Evolutionary conservation across 2,888 invertebrate species (phyloP), one percentile per base, ranked within the genome.

Genomic region (Quadriops clusia): DNA sequence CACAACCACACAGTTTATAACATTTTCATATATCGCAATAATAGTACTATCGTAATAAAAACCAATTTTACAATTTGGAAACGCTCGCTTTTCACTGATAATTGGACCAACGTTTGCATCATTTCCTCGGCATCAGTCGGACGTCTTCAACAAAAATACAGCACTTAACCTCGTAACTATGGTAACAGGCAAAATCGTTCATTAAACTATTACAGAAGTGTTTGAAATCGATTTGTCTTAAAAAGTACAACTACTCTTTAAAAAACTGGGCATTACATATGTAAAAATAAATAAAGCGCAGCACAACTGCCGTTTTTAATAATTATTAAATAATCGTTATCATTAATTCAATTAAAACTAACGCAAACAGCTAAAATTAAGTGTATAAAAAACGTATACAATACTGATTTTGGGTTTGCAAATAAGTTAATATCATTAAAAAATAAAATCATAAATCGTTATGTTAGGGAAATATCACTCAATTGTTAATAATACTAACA

Each of bases 401-500:
- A 60, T 60, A 60, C 60, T 60, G 60, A 57, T 58, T 56, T 54
- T 51, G 49, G 47, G 45, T 50, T 45, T 41, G 38, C 45, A 44
- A 54, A 53, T 47, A 50, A 54, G 51, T 53, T 54, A 51, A 48
- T 47, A 39, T 33, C 32, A 40, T n/a, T n/a, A 38, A 40, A 39
- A 35, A 40, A 40, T 34, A 37, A 24, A 29, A 36, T 20, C 27
- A 34, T 30, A 31, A 40, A 37, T 32, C 44, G 44, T 45, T 46
- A 47, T 42, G 47, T 49, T 49, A 44, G 41, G 47, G 44, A 50
- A 58, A 59, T 58, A 58, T 59, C 59, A 59, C 59, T 57, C 58
- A 47, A 46, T 46, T 50, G 56, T 58, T 58, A 58, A 58, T 58
- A 58, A 56, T 58, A 56, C 48, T n/a, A n/a, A n/a, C n/a, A 45